phyloP scores from a whole-genome alignment of 2,797 vertebrate species.

The Australoheros facetus region DNA sequence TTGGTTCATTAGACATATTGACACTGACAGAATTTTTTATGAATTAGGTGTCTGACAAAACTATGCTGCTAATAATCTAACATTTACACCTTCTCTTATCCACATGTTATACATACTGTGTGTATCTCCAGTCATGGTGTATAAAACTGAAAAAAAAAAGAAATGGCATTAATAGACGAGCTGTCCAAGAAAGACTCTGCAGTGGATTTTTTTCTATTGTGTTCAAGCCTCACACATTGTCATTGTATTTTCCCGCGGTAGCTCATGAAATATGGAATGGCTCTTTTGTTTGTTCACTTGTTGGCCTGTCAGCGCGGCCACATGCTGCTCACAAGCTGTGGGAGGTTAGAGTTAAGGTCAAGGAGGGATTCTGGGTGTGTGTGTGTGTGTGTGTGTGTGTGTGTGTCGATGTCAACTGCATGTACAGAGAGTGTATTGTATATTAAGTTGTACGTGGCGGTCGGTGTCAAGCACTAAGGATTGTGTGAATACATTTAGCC shows the following conservation, averaged over 20 bases:
- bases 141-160: neutral
- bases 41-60: neutral
- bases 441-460: neutral
- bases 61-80: neutral
- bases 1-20: neutral
- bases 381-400: conserved; percentile 6
- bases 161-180: conserved; percentile 12
- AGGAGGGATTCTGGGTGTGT: conserved; percentile 19
- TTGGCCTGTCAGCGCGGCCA: conserved; percentile 38
- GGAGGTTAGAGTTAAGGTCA: conserved; percentile 57
- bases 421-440: neutral
- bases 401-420: neutral
- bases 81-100: neutral
- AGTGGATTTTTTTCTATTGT: conserved; percentile 29
- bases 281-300: conserved; percentile 62
- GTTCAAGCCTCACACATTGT: neutral
- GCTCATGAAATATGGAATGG: conserved; percentile 64
- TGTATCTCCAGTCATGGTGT: neutral
- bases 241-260: conserved; percentile 8
- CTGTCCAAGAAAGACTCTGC: conserved; percentile 28
- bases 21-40: neutral
- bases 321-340: conserved; percentile 44
- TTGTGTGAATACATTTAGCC: neutral
- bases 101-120: neutral
- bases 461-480: neutral